Evolutionary conservation across 2,113 vertebrate species (phyloP).

Genomic region (Apistogramma diplotaenia): DNA sequence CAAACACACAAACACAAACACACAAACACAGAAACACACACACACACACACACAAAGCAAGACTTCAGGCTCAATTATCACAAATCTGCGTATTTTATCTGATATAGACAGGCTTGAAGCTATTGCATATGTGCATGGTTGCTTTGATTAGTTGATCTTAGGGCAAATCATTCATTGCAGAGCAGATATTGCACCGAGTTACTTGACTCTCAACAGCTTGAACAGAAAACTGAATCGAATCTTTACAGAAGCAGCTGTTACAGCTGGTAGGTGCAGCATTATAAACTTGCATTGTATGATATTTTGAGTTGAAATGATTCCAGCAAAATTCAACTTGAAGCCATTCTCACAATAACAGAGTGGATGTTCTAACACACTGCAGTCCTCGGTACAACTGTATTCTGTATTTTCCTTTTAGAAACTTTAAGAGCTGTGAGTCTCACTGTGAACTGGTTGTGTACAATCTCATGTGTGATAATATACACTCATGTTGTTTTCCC

Average conservation of each 20-base stretch:
- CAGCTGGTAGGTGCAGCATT: background rate
- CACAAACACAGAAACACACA: background rate
- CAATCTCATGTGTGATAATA: too few relatives aligned
- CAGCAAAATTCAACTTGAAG: background rate
- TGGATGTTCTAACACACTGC: too few relatives aligned
- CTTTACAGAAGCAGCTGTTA: background rate
- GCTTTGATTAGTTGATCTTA: conserved; percentile 34
- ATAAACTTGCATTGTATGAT: background rate
- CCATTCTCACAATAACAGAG: background rate
- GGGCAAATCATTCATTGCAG: conserved; percentile 24
- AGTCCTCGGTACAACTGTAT: too few relatives aligned
- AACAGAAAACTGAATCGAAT: conserved; percentile 6
- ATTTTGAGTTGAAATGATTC: too few relatives aligned
- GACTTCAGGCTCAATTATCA: background rate
- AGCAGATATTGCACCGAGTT: background rate
- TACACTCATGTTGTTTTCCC: too few relatives aligned
- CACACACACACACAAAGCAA: background rate
- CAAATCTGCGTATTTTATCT: conserved; percentile 25
- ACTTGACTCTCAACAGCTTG: background rate
- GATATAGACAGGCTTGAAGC: conserved; percentile 7
- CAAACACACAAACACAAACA: background rate
- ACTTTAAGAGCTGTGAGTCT: too few relatives aligned
- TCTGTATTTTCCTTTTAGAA: too few relatives aligned
- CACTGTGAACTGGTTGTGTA: too few relatives aligned
- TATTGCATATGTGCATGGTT: background rate